Conservation (phyloP, 2,113 vertebrate species). For the Menura novaehollandiae region DNA sequence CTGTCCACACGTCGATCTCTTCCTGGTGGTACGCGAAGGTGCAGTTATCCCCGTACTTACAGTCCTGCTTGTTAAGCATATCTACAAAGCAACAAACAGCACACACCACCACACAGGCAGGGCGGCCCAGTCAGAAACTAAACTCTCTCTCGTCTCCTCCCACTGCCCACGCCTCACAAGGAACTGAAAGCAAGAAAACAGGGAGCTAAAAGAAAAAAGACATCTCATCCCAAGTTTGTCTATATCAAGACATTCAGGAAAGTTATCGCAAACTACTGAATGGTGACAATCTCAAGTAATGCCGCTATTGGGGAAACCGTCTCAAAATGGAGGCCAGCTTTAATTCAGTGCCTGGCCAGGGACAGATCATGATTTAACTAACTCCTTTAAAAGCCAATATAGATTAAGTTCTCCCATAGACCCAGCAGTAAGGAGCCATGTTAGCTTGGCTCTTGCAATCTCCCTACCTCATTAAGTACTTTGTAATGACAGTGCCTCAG, state of each 20-base stretch:
- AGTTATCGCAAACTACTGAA: not conserved
- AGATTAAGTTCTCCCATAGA: not conserved
- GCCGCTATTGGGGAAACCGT: not conserved
- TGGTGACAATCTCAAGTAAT: not conserved
- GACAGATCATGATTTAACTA: not conserved
- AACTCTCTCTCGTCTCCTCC: not conserved
- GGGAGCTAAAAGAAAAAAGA: not conserved
- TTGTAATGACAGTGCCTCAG: not conserved
- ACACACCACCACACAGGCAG: constrained; percentile 61
- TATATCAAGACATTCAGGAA: not conserved
- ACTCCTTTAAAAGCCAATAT: not conserved
- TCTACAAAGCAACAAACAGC: constrained; percentile 83
- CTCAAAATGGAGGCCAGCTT: not conserved
- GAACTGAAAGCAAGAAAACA: not conserved
- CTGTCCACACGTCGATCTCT: constrained; percentile 96
- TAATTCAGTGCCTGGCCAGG: not conserved
- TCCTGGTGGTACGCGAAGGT: constrained; percentile 96
- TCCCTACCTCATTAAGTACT: not conserved
- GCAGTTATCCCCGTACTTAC: constrained; percentile 91
- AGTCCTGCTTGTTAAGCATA: constrained; percentile 84
- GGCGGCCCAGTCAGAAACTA: constrained; percentile 51
- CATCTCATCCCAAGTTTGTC: not conserved
- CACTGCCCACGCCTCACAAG: not conserved
- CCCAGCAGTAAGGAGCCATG: not conserved
- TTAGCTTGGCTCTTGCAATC: not conserved